Evolutionary conservation across 2,797 vertebrate genomes (phyloP).

Genomic region (Amniataba percoides): DNA sequence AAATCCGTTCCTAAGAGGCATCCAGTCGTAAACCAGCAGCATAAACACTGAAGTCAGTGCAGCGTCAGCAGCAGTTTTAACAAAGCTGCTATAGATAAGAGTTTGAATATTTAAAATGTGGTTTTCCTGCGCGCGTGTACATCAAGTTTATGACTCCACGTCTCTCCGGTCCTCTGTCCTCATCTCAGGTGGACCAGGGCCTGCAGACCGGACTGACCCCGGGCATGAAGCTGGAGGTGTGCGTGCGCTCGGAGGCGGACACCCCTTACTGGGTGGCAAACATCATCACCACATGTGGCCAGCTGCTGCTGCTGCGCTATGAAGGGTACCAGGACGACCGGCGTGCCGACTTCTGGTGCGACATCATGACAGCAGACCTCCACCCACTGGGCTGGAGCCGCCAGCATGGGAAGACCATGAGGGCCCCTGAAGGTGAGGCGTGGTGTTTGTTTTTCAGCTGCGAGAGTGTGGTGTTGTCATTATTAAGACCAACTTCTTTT

Average conservation of each 20-base stretch:
- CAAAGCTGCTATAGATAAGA: background rate
- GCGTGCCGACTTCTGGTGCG: slow-evolving; percentile 97
- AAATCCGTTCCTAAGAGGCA: background rate
- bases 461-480: background rate
- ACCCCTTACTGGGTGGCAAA: slow-evolving; percentile 93
- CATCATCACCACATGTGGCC: slow-evolving; percentile 96
- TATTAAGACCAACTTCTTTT: background rate
- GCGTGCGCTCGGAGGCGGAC: slow-evolving; percentile 89
- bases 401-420: slow-evolving; percentile 92
- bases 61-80: background rate
- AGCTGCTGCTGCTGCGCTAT: slow-evolving; percentile 95
- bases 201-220: slow-evolving; percentile 95
- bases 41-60: slow-evolving; percentile 8
- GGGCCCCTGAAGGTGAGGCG: slow-evolving; percentile 92
- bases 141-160: background rate
- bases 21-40: background rate
- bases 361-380: slow-evolving; percentile 94
- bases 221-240: slow-evolving; percentile 97
- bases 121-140: background rate
- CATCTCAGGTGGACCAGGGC: slow-evolving; percentile 93
- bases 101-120: background rate
- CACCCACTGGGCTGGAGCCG: slow-evolving; percentile 96
- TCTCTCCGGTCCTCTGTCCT: background rate
- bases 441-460: background rate
- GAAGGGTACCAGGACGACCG: slow-evolving; percentile 95